Percentiles rank a stretch among this genome's conserved stretches.
Conservation (phyloP, 2,113 vertebrate genomes). For the Lagenorhynchus albirostris region DNA sequence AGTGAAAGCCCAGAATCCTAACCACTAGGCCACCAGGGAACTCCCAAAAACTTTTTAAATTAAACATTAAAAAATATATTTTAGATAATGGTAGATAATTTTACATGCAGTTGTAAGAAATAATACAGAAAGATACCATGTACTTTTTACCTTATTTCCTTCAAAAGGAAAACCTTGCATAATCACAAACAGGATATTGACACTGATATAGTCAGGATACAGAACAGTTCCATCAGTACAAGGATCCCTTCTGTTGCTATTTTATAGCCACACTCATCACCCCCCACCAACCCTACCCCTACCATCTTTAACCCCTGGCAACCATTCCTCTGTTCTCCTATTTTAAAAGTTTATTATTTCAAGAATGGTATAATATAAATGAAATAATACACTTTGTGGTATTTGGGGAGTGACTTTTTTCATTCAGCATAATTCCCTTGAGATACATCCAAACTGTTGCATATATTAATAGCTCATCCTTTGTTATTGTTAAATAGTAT, state of each 20-base stretch:
- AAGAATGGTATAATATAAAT: neutral
- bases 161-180: neutral
- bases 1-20: too few relatives aligned
- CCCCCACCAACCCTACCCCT: too few relatives aligned
- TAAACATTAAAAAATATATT: too few relatives aligned
- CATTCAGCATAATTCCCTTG: neutral
- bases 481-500: neutral
- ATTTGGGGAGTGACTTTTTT: neutral
- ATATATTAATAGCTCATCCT: neutral
- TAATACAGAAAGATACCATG: neutral
- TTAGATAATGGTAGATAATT: too few relatives aligned
- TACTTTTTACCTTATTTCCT: neutral
- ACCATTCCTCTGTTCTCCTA: neutral
- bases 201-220: neutral
- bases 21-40: too few relatives aligned
- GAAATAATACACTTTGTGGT: neutral
- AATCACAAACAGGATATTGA: neutral
- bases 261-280: neutral
- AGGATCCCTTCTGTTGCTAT: neutral
- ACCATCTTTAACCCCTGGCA: neutral
- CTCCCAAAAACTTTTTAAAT: too few relatives aligned
- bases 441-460: neutral
- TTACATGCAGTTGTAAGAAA: neutral
- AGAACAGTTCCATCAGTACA: neutral
- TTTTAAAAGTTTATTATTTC: neutral